Evolutionary conservation across 2,888 invertebrate species (phyloP).

Genomic region (Standfussiana lucernea): DNA sequence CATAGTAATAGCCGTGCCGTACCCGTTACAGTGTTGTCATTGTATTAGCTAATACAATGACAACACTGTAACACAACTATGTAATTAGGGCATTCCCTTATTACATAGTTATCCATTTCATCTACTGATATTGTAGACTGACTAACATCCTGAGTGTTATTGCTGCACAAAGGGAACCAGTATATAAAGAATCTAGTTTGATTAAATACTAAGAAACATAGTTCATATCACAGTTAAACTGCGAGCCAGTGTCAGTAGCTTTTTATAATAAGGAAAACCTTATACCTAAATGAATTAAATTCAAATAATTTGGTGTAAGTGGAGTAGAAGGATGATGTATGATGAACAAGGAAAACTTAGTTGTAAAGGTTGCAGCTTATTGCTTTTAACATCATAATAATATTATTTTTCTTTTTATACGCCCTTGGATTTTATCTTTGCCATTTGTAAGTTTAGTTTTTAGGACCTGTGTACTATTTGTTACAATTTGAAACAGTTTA

Average conservation of each 20-base stretch:
- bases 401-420: neutral
- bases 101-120: neutral
- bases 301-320: neutral
- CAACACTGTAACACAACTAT: neutral
- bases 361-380: neutral
- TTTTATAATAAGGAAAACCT: constrained; percentile 11
- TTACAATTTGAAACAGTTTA: constrained; percentile 1
- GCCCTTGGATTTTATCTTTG: neutral
- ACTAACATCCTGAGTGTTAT: neutral
- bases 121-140: neutral
- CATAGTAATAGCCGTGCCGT: neutral
- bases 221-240: neutral
- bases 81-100: constrained; percentile 18
- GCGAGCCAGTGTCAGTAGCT: neutral
- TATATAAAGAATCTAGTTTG: neutral
- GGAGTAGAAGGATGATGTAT: neutral
- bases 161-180: constrained; percentile 13
- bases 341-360: neutral
- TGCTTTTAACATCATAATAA: neutral
- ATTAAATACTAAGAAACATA: constrained; percentile 20
- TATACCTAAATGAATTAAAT: neutral
- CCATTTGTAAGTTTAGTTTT: neutral
- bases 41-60: neutral
- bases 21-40: too few relatives aligned
- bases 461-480: neutral